Evolutionary conservation across 2,888 invertebrate genomes (phyloP).

Genomic region (Dicranocentrus wangi): DNA sequence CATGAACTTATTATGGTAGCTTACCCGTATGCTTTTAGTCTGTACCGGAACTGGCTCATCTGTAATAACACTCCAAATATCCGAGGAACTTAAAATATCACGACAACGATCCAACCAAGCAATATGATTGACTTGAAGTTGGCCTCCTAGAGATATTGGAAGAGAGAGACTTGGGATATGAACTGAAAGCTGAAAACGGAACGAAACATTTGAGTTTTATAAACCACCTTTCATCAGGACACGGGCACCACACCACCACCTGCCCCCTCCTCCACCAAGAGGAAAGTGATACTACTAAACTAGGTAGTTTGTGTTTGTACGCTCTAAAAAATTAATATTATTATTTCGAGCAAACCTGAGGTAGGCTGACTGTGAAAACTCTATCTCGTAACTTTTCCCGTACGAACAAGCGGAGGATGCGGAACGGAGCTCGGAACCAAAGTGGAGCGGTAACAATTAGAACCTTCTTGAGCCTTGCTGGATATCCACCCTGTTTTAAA

Average conservation of each 20-base stretch:
- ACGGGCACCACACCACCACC: too few relatives aligned
- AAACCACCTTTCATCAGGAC: too few relatives aligned
- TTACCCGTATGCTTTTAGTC: conserved; percentile 50
- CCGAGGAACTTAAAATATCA: conserved; percentile 71
- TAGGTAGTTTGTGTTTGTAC: too few relatives aligned
- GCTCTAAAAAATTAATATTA: too few relatives aligned
- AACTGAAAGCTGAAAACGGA: conserved; percentile 79
- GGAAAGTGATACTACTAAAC: too few relatives aligned
- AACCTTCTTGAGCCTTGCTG: conserved; percentile 96
- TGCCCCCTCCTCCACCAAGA: too few relatives aligned
- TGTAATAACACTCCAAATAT: conserved; percentile 72
- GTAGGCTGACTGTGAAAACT: conserved; percentile 94
- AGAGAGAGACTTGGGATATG: conserved; percentile 93
- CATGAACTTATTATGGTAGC: too few relatives aligned
- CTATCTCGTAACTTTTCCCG: conserved; percentile 95
- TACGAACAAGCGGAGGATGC: conserved; percentile 94
- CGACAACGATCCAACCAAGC: conserved; percentile 86
- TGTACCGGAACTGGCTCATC: conserved; percentile 68
- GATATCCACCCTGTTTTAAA: conserved; percentile 90
- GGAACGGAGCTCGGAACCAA: conserved; percentile 99
- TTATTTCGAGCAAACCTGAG: conserved; percentile 82
- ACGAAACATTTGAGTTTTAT: too few relatives aligned
- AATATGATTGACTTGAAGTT: conserved; percentile 89
- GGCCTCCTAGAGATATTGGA: conserved; percentile 91
- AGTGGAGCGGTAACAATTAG: conserved; percentile 96